Conservation (phyloP, 1,140 invertebrate genomes). For the Andricus grossulariae region DNA sequence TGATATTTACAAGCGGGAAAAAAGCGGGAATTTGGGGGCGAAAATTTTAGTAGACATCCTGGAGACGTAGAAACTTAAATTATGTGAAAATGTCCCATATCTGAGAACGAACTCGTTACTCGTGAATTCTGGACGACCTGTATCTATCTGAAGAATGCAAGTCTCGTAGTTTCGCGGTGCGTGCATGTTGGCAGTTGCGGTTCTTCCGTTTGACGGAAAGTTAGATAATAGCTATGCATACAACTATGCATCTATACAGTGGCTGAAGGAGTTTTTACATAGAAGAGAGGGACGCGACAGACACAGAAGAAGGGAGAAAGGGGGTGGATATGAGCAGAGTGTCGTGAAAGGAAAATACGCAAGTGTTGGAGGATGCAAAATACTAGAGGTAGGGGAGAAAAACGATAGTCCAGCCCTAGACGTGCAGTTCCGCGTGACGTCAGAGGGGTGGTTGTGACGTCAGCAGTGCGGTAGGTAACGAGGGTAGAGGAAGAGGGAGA, state of each 20-base stretch:
- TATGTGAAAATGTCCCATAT: not conserved
- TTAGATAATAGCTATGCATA: constrained; percentile 40
- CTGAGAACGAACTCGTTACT: constrained; percentile 43
- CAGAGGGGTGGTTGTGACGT: constrained; percentile 60
- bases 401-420: not conserved
- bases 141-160: constrained; percentile 36
- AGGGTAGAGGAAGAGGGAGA: constrained; percentile 40
- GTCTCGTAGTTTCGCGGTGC: constrained; percentile 35
- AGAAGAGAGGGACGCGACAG: not conserved
- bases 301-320: constrained; percentile 22
- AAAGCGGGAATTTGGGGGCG: too few relatives aligned
- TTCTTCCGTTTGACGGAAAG: constrained; percentile 45
- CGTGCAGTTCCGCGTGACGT: constrained; percentile 55
- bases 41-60: too few relatives aligned
- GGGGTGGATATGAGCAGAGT: constrained; percentile 8
- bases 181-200: constrained; percentile 38
- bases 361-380: constrained; percentile 1
- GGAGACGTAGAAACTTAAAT: too few relatives aligned
- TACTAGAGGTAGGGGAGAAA: constrained; percentile 13
- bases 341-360: too few relatives aligned
- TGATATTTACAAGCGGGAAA: too few relatives aligned
- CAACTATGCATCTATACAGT: not conserved
- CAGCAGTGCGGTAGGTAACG: constrained; percentile 60
- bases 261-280: not conserved
- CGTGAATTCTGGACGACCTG: constrained; percentile 18